Base-by-base conservation (phyloP, 2,113 vertebrate species). In the Ictalurus furcatus region DNA sequence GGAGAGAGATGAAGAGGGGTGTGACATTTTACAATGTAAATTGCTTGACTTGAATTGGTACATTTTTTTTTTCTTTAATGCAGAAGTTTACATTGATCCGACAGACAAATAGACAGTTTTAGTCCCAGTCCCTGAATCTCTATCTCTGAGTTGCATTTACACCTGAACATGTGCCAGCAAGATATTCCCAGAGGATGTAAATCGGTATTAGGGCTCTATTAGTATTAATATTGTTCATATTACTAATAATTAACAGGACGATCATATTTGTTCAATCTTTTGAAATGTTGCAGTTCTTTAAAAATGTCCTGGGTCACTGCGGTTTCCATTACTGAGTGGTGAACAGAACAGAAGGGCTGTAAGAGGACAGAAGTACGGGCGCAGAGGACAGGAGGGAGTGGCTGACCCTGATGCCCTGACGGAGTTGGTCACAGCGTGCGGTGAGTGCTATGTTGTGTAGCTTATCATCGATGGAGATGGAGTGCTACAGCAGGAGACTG, bases 391-490 rank as follows among this genome's bases (percentile, higher is more conserved):
- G 52, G 28, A 83, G 79, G 48, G 76, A 71, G 52, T 21, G 40
- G 56, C 21, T 8, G 76, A 73, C 88, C 74, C 40, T 40, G 92
- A 61, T 91, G 91, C 90, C 91, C 86, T 88, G 86, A 88, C 90
- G 88, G 88, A 88, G 11, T 90, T 85, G 34, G 88, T 87, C 92
- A 88, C 94, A 95, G 95, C 93, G 58, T 93, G 94, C 61, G 9
- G 52, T 92, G 92, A 95, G 93, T 94, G 94, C 91, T 58, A 85
- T 93, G 86, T 94, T 92, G 88, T 95, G 95, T 95, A 92, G 80
- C 1, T 86, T 81, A 85, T 84, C 67, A 21, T 84, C 86, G 0
- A 40, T 74, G 14, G 89, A 84, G 80, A 74, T 76, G 80, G 44
- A 88, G 61, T 58, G n/a, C 74, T 90, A 59, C 87, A 87, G 89